Evolutionary conservation across 92 coral and sea anemone species (phyloP), one percentile per base, ranked within the genome.

Genomic region (Porites lobata): DNA sequence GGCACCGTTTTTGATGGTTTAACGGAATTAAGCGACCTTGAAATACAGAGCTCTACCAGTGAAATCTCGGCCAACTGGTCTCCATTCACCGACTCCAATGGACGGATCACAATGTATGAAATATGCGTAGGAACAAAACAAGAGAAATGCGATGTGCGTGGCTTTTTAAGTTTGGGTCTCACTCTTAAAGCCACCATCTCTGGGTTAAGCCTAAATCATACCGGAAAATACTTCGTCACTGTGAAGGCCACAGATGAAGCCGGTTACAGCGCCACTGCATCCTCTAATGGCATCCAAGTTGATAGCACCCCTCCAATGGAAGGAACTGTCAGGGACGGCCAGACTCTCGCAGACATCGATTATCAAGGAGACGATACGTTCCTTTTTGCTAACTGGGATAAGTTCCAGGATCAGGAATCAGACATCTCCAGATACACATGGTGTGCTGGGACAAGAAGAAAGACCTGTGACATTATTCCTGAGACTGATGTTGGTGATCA

Each of bases 261-360:
- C 7, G 99, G 99, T 15, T 88, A 92, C 79, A 85, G 83, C 21
- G 75, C 90, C 17, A 72, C 79, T 43, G 90, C 98, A 47, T 64
- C 95, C 15, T 92, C 96, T 18, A 87, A 97, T 78, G 99, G 99
- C 1, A 87, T 96, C 8, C 89, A 43, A 75, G 88, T 96, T 8
- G 99, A 97, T 91, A 74, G 82, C 68, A 95, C 99, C n/a, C 79
- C 96, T 13, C 99, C 99, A 24, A 91, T 83, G 20, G 96, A 96
- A 0, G 94, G 92, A 9, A 11, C 73, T 20, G 88, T 94, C 17
- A 88, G 95, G 56, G 99, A 97, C 64, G 99, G 99, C 22, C 85
- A 78, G 18, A 85, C 76, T 51, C 78, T 74, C 11, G 77, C 58
- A 10, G 99, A 97, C 81, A 64, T 92, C 1, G 94, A 97, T 90